Evolutionary conservation across 2,797 vertebrate species (phyloP).

Genomic region (Manis crassicaudata): DNA sequence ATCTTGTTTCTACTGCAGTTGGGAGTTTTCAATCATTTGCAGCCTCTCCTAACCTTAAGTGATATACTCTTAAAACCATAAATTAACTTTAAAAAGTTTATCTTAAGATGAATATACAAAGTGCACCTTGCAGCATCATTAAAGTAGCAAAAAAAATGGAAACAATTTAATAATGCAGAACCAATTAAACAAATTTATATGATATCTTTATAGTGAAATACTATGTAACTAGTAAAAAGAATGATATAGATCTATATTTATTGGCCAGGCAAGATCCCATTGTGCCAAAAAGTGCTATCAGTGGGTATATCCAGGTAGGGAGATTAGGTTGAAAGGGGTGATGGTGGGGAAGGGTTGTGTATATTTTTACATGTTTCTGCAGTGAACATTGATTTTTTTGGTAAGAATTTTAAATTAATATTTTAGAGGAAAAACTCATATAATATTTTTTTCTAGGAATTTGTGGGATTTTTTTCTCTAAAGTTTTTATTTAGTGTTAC

Average conservation of each 20-base stretch:
- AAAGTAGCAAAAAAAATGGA: background rate
- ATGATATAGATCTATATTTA: background rate
- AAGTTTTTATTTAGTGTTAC: background rate
- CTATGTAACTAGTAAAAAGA: background rate
- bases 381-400: background rate
- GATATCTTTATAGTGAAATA: background rate
- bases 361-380: background rate
- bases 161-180: background rate
- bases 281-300: background rate
- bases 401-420: background rate
- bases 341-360: background rate
- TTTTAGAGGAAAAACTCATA: background rate
- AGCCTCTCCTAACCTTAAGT: background rate
- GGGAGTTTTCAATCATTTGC: background rate
- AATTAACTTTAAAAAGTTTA: constrained; percentile 3
- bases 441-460: background rate
- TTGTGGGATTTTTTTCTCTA: background rate
- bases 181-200: background rate
- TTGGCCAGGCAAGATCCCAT: background rate
- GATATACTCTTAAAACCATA: background rate
- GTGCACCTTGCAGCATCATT: background rate
- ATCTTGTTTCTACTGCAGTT: background rate
- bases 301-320: background rate
- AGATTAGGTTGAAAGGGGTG: background rate
- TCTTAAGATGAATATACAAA: background rate